Evolutionary conservation across 2,113 vertebrate species (phyloP), one percentile per base, ranked within the genome.

Genomic region (Epinephelus cyanopodus): DNA sequence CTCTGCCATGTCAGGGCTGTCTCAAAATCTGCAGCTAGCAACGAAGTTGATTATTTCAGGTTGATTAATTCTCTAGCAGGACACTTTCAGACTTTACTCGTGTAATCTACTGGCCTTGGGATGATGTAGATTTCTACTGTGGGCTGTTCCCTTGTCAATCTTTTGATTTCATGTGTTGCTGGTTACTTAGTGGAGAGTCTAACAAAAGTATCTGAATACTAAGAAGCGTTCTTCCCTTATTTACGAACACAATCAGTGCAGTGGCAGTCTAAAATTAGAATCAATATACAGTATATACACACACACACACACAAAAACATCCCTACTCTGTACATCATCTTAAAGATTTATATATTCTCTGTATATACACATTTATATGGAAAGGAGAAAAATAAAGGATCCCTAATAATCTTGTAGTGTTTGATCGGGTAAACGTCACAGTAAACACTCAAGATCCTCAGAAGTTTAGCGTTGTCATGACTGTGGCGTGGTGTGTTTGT

Each of bases 311-410:
- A 75, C n/a, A 65, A 58, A 79, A 74, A 81, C 73, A 77, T 62
- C 67, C 68, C 82, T 87, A 73, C 45, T 78, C 73, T 93, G 89
- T 92, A 93, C 84, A 91, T 77, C 54, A 11, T 72, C 82, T 88
- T 86, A 82, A 79, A 89, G 87, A 87, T 90, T 92, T 76, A 88
- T 90, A 90, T 79, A 87, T 69, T 91, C 84, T 90, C 77, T 90
- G 50, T 92, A 93, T 92, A 53, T 88, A 93, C 82, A 91, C 76
- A 89, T 85, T 81, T 85, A 81, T 87, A 91, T 70, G 85, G 81
- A 78, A 86, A 80, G 76, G 23, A 76, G 52, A 87, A 81, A 84
- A 91, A 88, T 84, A 78, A 73, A 80, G 37, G 21, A 61, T 77
- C 17, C n/a, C 21, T 54, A 1, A 37, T 48, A 21, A 21, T 63